Conservation (phyloP, 2,888 invertebrate genomes). For the Hypsopygia costalis region DNA sequence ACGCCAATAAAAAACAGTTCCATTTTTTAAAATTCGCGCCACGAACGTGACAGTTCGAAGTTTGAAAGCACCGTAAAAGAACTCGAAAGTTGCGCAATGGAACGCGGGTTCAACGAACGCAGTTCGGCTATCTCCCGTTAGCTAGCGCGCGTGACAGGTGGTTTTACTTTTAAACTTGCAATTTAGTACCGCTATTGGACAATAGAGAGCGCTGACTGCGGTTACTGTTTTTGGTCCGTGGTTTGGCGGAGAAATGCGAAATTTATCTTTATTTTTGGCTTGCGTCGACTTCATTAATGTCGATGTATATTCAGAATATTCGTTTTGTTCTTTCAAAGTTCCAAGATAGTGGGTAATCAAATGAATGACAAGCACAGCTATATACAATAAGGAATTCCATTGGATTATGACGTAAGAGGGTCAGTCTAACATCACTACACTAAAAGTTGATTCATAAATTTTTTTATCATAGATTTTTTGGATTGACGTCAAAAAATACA, state of each 20-base stretch:
- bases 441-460: no score
- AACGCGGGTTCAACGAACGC: slow-evolving; percentile 61
- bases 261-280: background rate
- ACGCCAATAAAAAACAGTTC: slow-evolving; percentile 41
- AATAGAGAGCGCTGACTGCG: slow-evolving; percentile 54
- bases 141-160: slow-evolving; percentile 58
- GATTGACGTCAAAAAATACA: no score
- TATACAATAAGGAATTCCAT: no score
- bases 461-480: no score
- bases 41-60: slow-evolving; percentile 40
- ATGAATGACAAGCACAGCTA: no score
- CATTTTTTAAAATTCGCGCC: slow-evolving; percentile 66
- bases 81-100: slow-evolving; percentile 47
- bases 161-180: slow-evolving; percentile 74
- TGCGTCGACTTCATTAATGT: no score
- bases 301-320: no score
- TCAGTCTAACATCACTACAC: no score
- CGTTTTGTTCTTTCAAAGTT: no score
- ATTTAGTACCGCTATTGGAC: slow-evolving; percentile 64
- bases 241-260: slow-evolving; percentile 8
- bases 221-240: slow-evolving; percentile 20
- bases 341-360: no score
- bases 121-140: slow-evolving; percentile 72
- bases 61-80: slow-evolving; percentile 28
- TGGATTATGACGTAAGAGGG: no score